Base-by-base conservation (phyloP, 2,113 vertebrate species). In the Dipodomys spectabilis region DNA sequence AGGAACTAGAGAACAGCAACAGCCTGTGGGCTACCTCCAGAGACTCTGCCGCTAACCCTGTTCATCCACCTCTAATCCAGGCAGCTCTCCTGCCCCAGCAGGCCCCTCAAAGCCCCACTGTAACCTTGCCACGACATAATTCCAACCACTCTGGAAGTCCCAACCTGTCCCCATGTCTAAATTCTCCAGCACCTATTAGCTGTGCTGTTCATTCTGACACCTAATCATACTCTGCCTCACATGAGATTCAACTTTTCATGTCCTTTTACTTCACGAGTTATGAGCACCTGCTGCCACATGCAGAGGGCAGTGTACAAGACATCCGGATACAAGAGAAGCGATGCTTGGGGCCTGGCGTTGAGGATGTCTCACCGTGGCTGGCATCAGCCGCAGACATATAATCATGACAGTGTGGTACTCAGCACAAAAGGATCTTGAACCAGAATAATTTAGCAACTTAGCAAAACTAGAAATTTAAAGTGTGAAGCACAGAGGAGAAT, bases 401-500 rank as follows among this genome's bases (percentile, higher is more conserved):
- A 71, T 74, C 80, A n/a, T 2, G 32, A 88, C 23, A 86, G 75
- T 28, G 67, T 6, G 80, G 53, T n/a, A 20, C 75, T 39, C n/a
- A 74, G 83, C 78, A 91, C 80, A 92, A 88, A 88, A 67, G 30
- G 39, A 71, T 7, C 72, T 53, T 79, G 45, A 77, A 62, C 64
- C 49, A 81, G 73, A 92, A 60, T 72, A 82, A 60, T 45, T 39
- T 57, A 85, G 68, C 35, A 89, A 57, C 20, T 78, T 83, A 39
- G 7, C 74, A 62, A 95, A 93, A 82, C 30, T 6, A 95, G 49
- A 94, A 67, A 86, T 65, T 82, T 74, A 72, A 91, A 92, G 78
- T 53, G 9, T 80, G 39, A 93, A 60, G 35, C 60, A 73, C 18
- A 86, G 77, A 92, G 62, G 13, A 71, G 57, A 88, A 83, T 7